Conservation (phyloP, 2,888 invertebrate genomes). For the Cremastobaeus sp. region DNA sequence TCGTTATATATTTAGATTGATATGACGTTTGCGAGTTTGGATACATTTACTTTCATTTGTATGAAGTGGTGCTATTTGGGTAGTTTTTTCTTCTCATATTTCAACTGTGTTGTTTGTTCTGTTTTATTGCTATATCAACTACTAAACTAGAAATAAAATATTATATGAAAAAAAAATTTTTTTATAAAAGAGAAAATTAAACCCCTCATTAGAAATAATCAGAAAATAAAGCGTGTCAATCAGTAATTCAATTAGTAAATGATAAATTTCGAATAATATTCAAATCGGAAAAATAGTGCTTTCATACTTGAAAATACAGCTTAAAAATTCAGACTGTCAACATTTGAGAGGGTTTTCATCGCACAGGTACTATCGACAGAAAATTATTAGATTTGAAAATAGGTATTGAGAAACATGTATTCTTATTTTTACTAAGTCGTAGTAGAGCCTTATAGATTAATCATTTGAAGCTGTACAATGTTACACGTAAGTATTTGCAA, state of each 20-base stretch:
- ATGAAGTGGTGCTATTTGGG: slow-evolving; percentile 21
- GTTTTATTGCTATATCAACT: slow-evolving; percentile 25
- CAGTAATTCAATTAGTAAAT: too few relatives aligned
- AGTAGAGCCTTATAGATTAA: slow-evolving; percentile 36
- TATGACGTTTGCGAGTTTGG: slow-evolving; percentile 28
- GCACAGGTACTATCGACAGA: slow-evolving; percentile 24
- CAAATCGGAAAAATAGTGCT: too few relatives aligned
- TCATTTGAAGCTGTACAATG: slow-evolving; percentile 45
- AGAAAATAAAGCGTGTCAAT: too few relatives aligned
- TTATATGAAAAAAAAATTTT: too few relatives aligned
- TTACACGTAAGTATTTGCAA: slow-evolving; percentile 30
- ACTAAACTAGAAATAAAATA: slow-evolving; percentile 27
- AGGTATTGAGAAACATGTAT: slow-evolving; percentile 40
- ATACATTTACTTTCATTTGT: slow-evolving; percentile 42
- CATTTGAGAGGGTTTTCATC: too few relatives aligned
- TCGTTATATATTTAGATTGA: slow-evolving; percentile 16
- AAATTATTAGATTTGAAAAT: slow-evolving; percentile 41
- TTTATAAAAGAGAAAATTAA: too few relatives aligned
- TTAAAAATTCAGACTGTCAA: too few relatives aligned
- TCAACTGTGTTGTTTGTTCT: too few relatives aligned
- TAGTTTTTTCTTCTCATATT: slow-evolving; percentile 11
- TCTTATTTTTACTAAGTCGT: slow-evolving; percentile 18
- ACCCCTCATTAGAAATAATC: too few relatives aligned
- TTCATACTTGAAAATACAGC: too few relatives aligned
- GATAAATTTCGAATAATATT: too few relatives aligned